A percentile compares a stretch with the other conserved stretches of the same genome.
Conservation (phyloP, 2,797 vertebrate species). For the Tenualosa ilisha region DNA sequence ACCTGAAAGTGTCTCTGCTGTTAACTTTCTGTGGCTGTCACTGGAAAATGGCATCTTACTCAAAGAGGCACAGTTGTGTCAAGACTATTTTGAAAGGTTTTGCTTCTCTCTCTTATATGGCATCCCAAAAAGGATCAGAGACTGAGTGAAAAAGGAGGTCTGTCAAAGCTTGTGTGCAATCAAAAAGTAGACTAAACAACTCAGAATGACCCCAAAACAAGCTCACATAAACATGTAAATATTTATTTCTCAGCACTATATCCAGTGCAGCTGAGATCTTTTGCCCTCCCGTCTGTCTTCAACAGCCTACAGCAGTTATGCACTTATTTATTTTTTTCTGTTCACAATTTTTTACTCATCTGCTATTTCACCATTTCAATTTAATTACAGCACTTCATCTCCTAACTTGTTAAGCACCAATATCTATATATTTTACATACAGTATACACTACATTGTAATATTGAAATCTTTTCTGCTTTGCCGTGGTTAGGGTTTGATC, state of each 20-base stretch:
- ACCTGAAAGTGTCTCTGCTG: not conserved
- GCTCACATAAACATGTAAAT: constrained; percentile 13
- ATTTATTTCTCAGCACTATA: not conserved
- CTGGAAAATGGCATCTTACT: not conserved
- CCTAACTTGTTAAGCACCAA: no score
- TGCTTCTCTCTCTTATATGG: not conserved
- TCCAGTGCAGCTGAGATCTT: not conserved
- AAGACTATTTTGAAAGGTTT: not conserved
- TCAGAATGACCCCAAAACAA: constrained; percentile 4
- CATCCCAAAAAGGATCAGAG: not conserved
- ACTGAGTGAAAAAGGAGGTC: not conserved
- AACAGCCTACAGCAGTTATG: not conserved
- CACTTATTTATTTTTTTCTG: not conserved
- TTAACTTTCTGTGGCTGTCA: not conserved
- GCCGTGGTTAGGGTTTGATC: not conserved
- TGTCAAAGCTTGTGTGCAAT: constrained; percentile 1
- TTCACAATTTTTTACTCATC: not conserved
- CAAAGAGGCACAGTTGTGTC: not conserved
- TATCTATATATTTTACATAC: no score
- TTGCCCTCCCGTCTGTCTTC: not conserved
- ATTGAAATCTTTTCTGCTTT: not conserved
- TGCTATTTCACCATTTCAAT: not conserved
- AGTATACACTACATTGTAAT: no score
- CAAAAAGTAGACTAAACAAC: constrained; percentile 5
- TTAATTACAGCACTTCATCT: not conserved